phyloP scores from a whole-genome alignment of 2,888 invertebrate species.

The Epiblema foenella region DNA sequence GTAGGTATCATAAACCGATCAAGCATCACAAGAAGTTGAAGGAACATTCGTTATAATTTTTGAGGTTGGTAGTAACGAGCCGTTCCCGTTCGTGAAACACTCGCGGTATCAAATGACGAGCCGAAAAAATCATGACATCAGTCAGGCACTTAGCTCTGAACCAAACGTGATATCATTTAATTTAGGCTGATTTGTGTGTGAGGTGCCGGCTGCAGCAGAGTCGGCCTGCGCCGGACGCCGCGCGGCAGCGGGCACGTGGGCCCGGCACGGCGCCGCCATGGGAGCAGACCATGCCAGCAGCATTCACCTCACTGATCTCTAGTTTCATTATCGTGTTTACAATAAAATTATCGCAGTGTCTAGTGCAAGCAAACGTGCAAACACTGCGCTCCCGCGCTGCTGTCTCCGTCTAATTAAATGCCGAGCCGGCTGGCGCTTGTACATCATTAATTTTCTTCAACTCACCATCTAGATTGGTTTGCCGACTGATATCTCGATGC shows the following conservation, averaged over 20 bases:
- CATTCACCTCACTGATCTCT: constrained; percentile 58
- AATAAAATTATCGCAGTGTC: constrained; percentile 55
- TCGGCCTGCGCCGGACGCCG: constrained; percentile 13
- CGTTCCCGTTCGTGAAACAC: constrained; percentile 59
- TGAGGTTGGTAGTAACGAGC: constrained; percentile 56
- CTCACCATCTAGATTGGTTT: constrained; percentile 55
- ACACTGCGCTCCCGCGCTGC: constrained; percentile 45
- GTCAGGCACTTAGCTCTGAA: constrained; percentile 52
- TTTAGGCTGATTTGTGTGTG: constrained; percentile 49
- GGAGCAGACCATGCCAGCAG: constrained; percentile 46
- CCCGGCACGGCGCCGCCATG: constrained; percentile 17
- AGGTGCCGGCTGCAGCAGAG: neutral
- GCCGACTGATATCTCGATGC: constrained; percentile 57
- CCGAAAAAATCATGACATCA: constrained; percentile 72
- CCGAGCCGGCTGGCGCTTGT: constrained; percentile 44
- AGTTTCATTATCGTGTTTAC: constrained; percentile 58
- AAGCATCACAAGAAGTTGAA: constrained; percentile 42
- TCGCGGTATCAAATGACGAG: constrained; percentile 60
- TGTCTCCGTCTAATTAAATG: constrained; percentile 52
- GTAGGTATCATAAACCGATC: constrained; percentile 40
- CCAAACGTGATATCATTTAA: constrained; percentile 68
- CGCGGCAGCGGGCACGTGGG: constrained; percentile 18
- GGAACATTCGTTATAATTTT: constrained; percentile 42
- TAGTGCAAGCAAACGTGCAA: constrained; percentile 47
- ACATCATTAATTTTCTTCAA: constrained; percentile 58